A percentile compares a stretch with the other conserved stretches of the same genome.
Conservation (phyloP, 1,140 invertebrate species). For the Aphaenogaster floridana region DNA sequence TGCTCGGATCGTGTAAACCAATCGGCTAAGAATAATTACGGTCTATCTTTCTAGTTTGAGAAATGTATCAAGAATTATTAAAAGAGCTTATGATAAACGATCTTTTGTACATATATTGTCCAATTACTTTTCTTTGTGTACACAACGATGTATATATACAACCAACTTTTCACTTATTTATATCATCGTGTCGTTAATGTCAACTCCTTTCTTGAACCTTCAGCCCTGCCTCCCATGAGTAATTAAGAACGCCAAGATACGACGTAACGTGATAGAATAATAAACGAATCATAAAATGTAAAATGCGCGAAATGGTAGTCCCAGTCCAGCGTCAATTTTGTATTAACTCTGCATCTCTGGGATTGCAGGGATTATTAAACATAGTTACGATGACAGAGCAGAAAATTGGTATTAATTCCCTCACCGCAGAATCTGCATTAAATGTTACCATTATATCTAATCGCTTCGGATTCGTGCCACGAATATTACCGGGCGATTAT, state of each 20-base stretch:
- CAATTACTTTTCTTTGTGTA: neutral
- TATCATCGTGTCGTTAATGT: neutral
- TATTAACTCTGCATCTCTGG: constrained; percentile 28
- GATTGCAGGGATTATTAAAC: neutral
- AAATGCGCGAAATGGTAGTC: neutral
- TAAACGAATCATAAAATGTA: neutral
- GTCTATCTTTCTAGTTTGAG: neutral
- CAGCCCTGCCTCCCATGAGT: neutral
- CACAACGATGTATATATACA: neutral
- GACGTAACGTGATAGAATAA: constrained; percentile 48
- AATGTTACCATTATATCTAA: constrained; percentile 33
- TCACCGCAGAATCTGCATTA: constrained; percentile 24
- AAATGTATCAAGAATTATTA: constrained; percentile 11
- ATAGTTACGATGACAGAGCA: neutral
- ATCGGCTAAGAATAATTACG: neutral
- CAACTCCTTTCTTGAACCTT: neutral
- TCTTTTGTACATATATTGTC: neutral
- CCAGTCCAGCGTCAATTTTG: constrained; percentile 29
- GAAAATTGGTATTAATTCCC: constrained; percentile 15
- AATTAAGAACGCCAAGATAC: constrained; percentile 32
- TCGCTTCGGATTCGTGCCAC: neutral
- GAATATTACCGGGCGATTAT: neutral
- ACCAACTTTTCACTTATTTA: neutral
- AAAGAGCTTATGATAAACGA: neutral
- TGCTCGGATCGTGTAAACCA: neutral